A percentile compares a stretch with the other conserved stretches of the same genome.
These are phyloP conservation scores for Eulithis prunata DNA, from an alignment of 2,888 invertebrate genomes.

Conservation along the genomic window DNA sequence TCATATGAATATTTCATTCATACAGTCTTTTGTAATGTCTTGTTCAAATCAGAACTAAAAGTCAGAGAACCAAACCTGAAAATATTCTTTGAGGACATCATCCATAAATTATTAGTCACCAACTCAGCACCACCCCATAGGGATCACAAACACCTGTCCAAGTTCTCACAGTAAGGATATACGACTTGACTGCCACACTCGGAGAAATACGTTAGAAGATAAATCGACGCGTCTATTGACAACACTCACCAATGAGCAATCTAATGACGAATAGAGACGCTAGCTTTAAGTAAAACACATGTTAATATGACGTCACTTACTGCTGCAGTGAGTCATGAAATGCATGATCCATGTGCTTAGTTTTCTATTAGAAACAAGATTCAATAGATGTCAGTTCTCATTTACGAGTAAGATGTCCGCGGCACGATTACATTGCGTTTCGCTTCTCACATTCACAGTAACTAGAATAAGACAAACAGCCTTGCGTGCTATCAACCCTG, in stretches of 20 bases:
- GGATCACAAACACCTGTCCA: not conserved
- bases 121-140: not conserved
- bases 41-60: not conserved
- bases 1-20: conserved; percentile 16
- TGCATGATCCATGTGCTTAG: not conserved
- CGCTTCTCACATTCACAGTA: conserved; percentile 24
- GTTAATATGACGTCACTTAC: no score
- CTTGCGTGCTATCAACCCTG: conserved; percentile 21
- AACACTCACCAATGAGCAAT: no score
- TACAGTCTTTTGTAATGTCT: conserved; percentile 1
- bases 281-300: no score
- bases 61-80: no score
- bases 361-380: not conserved
- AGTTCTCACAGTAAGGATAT: not conserved
- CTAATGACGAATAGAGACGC: no score
- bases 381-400: not conserved
- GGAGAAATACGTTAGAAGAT: no score
- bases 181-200: no score
- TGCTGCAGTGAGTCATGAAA: no score
- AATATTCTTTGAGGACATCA: no score
- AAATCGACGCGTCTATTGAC: no score
- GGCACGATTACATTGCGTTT: conserved; percentile 17
- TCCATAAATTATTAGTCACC: not conserved
- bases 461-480: conserved; percentile 22
- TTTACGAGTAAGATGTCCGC: conserved; percentile 13